A percentile compares a stretch with the other conserved stretches of the same genome.
phyloP scores from a whole-genome alignment of 2,797 vertebrate species.

The Oryzias sinensis region DNA sequence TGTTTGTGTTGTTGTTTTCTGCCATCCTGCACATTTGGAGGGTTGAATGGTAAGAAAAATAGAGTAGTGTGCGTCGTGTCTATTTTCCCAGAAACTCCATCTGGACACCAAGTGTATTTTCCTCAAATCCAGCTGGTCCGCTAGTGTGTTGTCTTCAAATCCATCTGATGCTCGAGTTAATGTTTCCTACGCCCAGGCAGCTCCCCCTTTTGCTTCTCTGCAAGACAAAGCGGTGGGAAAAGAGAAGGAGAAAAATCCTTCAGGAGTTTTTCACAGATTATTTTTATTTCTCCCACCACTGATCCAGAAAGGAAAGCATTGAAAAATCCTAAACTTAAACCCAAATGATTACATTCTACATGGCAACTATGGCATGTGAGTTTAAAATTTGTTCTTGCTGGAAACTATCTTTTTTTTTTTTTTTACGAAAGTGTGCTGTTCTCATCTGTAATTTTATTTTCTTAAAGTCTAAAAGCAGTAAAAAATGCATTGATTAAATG shows the following conservation, averaged over 20 bases:
- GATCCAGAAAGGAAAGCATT: slow-evolving; percentile 4
- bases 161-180: slow-evolving; percentile 50
- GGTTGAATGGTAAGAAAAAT: slow-evolving; percentile 29
- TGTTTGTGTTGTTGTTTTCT: slow-evolving; percentile 37
- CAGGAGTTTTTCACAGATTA: neutral
- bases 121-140: slow-evolving; percentile 54
- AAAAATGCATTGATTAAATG: too few relatives aligned
- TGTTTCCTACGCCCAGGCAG: slow-evolving; percentile 19
- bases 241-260: neutral
- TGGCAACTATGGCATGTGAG: neutral
- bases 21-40: slow-evolving; percentile 28
- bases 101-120: slow-evolving; percentile 61
- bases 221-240: slow-evolving; percentile 11
- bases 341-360: neutral
- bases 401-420: neutral
- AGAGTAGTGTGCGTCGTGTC: slow-evolving; percentile 47
- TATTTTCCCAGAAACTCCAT: slow-evolving; percentile 60
- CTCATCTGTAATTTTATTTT: too few relatives aligned
- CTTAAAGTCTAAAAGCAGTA: too few relatives aligned
- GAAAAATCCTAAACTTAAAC: neutral
- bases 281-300: slow-evolving; percentile 1
- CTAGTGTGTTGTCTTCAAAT: slow-evolving; percentile 52
- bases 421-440: too few relatives aligned
- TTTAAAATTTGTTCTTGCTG: neutral
- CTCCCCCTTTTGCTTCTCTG: slow-evolving; percentile 19